Evolutionary conservation across 2,888 invertebrate species (phyloP).

Genomic region (Heteropelma amictum): DNA sequence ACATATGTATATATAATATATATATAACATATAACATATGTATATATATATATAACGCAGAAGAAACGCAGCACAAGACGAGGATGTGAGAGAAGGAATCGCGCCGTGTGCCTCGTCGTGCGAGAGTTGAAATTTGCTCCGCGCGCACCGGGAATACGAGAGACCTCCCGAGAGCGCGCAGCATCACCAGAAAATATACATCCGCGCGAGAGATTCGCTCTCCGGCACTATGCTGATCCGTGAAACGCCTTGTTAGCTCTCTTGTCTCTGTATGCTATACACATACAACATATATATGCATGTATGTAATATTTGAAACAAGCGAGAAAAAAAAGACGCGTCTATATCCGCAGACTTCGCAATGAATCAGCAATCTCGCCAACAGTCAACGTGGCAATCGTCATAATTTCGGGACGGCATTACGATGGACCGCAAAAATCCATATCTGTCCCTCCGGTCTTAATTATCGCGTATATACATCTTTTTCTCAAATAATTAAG

Average conservation of each 20-base stretch:
- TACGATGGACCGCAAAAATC: neutral
- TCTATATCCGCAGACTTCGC: neutral
- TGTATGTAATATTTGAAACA: constrained; percentile 38
- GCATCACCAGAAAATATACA: constrained; percentile 50
- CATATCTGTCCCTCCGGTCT: neutral
- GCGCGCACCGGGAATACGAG: constrained; percentile 62
- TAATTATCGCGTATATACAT: no score
- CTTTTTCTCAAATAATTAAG: no score
- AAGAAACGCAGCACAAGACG: no score
- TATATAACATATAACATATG: neutral
- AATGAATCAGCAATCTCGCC: constrained; percentile 7
- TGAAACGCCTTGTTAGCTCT: constrained; percentile 75
- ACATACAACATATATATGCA: neutral
- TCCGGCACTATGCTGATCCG: constrained; percentile 71
- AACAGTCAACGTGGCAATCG: neutral
- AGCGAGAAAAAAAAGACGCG: constrained; percentile 61
- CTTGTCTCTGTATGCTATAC: constrained; percentile 2
- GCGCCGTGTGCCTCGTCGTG: constrained; percentile 31
- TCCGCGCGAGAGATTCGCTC: constrained; percentile 58
- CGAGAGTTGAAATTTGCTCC: constrained; percentile 62
- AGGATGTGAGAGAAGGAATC: constrained; percentile 39
- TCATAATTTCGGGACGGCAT: neutral
- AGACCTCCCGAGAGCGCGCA: constrained; percentile 72
- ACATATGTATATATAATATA: no score
- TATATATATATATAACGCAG: no score